Evolutionary conservation across 2,113 vertebrate species (phyloP), one percentile per base, ranked within the genome.

Genomic region (Cacatua alba): DNA sequence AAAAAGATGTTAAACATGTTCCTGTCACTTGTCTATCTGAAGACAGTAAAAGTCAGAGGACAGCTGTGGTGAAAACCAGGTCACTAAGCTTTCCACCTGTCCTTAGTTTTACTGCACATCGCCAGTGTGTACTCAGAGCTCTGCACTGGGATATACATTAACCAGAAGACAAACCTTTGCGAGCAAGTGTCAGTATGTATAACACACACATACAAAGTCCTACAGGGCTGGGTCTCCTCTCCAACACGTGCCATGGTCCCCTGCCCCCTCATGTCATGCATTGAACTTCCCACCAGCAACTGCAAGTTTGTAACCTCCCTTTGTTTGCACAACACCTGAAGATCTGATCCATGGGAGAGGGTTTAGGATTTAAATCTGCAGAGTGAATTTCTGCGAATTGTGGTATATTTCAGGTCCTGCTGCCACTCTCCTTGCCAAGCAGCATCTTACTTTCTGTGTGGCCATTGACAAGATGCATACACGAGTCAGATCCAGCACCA

Each of bases 181-280:
- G 53, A 92, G 26, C 48, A 75, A 41, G 33, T 23, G 5, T 39
- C 57, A 46, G 53, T 20, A 51, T 10, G 37, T 63, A 24, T 11
- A 69, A 23, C 6, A 11, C 1, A 23, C 63, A 86, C 52, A 69
- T 29, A 31, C 0, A 2, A 26, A 39, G 20, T 59, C 57, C 44
- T 60, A 0, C 2, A 17, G 37, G 29, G 20, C 41, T 41, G 26
- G 29, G 41, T 82, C 33, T 69, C 71, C 62, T 82, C 39, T 55
- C 26, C 39, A 49, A 13, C 24, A 59, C 0, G 0, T 76, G 57
- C 33, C 25, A 55, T 1, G 5, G 0, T 35, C 33, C 31, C 37
- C 17, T 76, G 13, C 13, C 82, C 49, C 41, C n/a, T 76, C 76
- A 53, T 2, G 2, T 13, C 3, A 2, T 13, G 17, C 33, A 62